Percentiles rank a stretch among this genome's conserved stretches.
Evolutionary conservation across 2,888 invertebrate genomes (phyloP).

Genomic region (Pharmacophagus antenor): DNA sequence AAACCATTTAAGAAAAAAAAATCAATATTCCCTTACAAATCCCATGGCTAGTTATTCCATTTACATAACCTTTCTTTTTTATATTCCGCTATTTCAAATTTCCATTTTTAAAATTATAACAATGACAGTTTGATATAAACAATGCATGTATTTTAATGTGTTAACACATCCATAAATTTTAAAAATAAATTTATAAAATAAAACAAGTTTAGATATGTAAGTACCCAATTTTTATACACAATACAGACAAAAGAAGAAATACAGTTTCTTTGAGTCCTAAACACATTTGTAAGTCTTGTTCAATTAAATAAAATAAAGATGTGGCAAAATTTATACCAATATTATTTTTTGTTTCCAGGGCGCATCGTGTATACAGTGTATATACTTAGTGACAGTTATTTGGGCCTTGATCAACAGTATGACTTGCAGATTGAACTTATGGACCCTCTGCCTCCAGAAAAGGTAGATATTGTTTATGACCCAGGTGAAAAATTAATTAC

Average conservation of each 20-base stretch:
- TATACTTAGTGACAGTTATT: conserved; percentile 94
- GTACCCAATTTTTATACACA: conserved; percentile 1
- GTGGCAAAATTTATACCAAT: neutral
- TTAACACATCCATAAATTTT: too few species aligned
- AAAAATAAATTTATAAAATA: too few species aligned
- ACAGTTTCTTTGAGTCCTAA: too few species aligned
- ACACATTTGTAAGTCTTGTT: too few species aligned
- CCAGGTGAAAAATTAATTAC: conserved; percentile 58
- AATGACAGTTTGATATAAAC: too few species aligned
- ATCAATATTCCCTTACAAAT: too few species aligned
- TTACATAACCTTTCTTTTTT: too few species aligned
- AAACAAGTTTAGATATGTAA: neutral
- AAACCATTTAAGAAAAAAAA: conserved; percentile 6
- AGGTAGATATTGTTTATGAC: conserved; percentile 56
- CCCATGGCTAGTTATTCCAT: too few species aligned
- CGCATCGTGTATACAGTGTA: conserved; percentile 89
- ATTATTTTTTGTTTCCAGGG: conserved; percentile 67
- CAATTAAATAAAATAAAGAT: too few species aligned
- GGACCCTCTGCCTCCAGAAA: conserved; percentile 61
- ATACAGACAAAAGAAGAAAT: neutral
- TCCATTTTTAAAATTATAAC: too few species aligned
- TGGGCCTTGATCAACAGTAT: conserved; percentile 96
- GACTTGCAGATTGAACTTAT: conserved; percentile 79
- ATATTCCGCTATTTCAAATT: too few species aligned
- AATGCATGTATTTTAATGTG: too few species aligned